phyloP scores from a whole-genome alignment of 1,140 invertebrate genomes.

The Brachionus angularis region DNA sequence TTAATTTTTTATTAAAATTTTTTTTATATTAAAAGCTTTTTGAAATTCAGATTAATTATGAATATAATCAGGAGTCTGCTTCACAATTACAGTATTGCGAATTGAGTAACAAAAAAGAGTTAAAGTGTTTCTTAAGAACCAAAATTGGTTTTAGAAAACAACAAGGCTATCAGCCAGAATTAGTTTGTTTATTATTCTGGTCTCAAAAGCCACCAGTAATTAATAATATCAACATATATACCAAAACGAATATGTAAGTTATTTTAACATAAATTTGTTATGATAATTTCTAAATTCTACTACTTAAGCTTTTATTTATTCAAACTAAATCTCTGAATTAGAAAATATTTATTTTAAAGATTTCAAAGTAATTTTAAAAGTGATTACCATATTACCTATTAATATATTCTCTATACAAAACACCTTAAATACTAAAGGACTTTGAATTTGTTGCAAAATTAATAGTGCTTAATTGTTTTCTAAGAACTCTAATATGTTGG shows the following conservation, averaged over 20 bases:
- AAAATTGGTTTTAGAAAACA: slow-evolving; percentile 63
- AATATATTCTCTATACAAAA: too few species aligned
- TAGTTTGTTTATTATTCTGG: slow-evolving; percentile 83
- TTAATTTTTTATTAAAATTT: not conserved
- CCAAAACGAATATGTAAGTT: slow-evolving; percentile 90
- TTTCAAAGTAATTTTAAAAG: too few species aligned
- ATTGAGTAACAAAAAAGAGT: slow-evolving; percentile 37
- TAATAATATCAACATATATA: slow-evolving; percentile 83
- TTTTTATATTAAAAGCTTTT: not conserved
- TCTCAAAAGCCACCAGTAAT: slow-evolving; percentile 75
- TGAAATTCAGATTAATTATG: slow-evolving; percentile 38
- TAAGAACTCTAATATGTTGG: too few species aligned
- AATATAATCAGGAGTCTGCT: not conserved
- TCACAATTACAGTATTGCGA: not conserved
- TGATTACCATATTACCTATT: too few species aligned
- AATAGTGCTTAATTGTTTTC: too few species aligned
- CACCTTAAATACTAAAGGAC: too few species aligned
- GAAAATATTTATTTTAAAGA: too few species aligned
- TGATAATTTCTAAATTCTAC: too few species aligned
- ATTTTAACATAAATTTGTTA: too few species aligned
- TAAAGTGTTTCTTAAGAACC: slow-evolving; percentile 57
- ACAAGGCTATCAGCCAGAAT: slow-evolving; percentile 78
- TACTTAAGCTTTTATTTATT: too few species aligned
- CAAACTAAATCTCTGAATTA: too few species aligned
- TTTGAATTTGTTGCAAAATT: too few species aligned